Evolutionary conservation across 1,140 invertebrate genomes (phyloP).

Genomic region (Colletes gigas): DNA sequence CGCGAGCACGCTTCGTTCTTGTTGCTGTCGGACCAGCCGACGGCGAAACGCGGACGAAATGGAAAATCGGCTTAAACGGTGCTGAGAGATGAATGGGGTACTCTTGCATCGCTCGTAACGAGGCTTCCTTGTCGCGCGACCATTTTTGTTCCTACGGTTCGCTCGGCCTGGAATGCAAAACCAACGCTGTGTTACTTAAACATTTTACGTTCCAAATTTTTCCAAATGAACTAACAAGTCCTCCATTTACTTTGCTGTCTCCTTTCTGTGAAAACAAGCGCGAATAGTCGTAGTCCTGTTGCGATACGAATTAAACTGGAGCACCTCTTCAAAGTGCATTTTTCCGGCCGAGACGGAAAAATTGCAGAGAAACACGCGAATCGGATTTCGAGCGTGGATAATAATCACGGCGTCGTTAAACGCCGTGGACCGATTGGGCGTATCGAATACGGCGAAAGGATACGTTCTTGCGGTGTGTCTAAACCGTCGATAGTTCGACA

Average conservation of each 20-base stretch:
- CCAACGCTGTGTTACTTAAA: not conserved
- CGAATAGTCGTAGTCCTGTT: too few relatives aligned
- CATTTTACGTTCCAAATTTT: too few relatives aligned
- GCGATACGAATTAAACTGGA: too few relatives aligned
- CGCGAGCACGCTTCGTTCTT: not conserved
- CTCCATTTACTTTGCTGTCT: too few relatives aligned
- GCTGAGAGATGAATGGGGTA: conserved; percentile 38
- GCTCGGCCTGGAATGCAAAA: too few relatives aligned
- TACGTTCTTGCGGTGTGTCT: conserved; percentile 8
- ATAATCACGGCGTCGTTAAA: conserved; percentile 11
- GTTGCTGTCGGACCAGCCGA: conserved; percentile 3
- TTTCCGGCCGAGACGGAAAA: too few relatives aligned
- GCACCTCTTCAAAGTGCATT: too few relatives aligned
- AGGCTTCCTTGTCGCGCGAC: conserved; percentile 43
- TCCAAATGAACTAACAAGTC: too few relatives aligned
- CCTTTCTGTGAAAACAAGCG: too few relatives aligned
- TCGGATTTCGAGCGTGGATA: conserved; percentile 31
- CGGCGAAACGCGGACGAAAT: conserved; percentile 14
- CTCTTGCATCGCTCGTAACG: conserved; percentile 9
- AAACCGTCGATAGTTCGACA: conserved; percentile 49
- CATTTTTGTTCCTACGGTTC: too few relatives aligned
- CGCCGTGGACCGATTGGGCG: conserved; percentile 46
- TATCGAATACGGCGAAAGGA: conserved; percentile 41
- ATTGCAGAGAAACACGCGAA: conserved; percentile 2
- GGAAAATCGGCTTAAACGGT: conserved; percentile 44